phyloP scores from a whole-genome alignment of 2,797 vertebrate genomes.

The Vespertilio murinus region DNA sequence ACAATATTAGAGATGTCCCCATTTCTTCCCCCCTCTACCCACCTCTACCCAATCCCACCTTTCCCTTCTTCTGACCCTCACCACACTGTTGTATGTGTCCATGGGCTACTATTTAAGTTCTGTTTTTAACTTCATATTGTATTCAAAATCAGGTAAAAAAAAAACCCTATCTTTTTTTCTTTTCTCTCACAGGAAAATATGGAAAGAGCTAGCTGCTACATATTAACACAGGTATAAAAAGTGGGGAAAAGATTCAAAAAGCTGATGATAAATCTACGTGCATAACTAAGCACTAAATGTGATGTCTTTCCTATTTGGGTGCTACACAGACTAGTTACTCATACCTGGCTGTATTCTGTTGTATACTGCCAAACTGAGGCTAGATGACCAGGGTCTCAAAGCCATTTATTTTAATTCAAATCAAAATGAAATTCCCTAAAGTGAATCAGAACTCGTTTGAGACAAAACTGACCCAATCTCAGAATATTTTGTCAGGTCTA shows the following conservation, averaged over 20 bases:
- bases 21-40: too few species aligned
- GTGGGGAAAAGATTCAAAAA: neutral
- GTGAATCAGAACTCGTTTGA: neutral
- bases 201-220: neutral
- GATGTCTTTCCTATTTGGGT: neutral
- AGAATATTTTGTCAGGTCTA: neutral
- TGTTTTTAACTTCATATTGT: conserved; percentile 47
- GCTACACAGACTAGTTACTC: neutral
- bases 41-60: too few species aligned
- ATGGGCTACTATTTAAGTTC: neutral
- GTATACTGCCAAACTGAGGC: neutral
- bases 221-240: neutral
- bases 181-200: neutral
- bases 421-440: neutral
- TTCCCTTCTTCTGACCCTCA: too few species aligned
- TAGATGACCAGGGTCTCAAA: neutral
- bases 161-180: neutral
- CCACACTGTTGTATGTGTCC: too few species aligned
- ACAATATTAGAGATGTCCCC: too few species aligned
- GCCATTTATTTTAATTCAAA: neutral
- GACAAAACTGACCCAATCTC: neutral
- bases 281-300: neutral
- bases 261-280: neutral
- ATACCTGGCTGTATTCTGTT: neutral
- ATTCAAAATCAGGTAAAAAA: conserved; percentile 33